These are phyloP conservation scores for Hephaestus fuliginosus DNA, from an alignment of 2,797 vertebrate species.

Conservation along the genomic window DNA sequence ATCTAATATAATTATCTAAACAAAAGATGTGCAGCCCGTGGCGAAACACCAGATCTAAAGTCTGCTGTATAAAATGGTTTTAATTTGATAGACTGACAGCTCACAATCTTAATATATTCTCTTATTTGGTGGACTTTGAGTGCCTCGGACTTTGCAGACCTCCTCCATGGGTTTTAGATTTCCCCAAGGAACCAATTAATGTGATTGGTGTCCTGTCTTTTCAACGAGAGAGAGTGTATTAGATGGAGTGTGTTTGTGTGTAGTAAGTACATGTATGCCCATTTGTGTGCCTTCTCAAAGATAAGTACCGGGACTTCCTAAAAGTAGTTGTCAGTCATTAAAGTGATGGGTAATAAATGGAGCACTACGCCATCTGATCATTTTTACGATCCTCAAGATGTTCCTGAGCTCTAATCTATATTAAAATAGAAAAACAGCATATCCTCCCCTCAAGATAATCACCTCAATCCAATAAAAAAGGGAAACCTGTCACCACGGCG, in stretches of 20 bases:
- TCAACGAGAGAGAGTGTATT: conserved; percentile 14
- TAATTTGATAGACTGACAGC: conserved; percentile 54
- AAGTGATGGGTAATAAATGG: conserved; percentile 17
- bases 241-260: conserved; percentile 12
- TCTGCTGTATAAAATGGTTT: conserved; percentile 22
- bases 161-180: conserved; percentile 56
- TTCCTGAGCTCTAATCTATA: conserved; percentile 3
- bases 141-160: conserved; percentile 53
- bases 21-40: conserved; percentile 25
- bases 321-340: conserved; percentile 27
- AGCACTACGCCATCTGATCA: not conserved
- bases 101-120: conserved; percentile 38
- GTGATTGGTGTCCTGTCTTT: conserved; percentile 73
- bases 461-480: conserved; percentile 15
- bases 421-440: not conserved
- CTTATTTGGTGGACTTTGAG: conserved; percentile 52
- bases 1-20: conserved; percentile 57
- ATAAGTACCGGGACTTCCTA: conserved; percentile 7
- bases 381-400: conserved; percentile 34
- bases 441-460: conserved; percentile 17
- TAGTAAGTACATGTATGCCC: conserved; percentile 9
- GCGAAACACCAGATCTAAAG: conserved; percentile 19
- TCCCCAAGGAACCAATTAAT: conserved; percentile 78
- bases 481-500: conserved; percentile 1
- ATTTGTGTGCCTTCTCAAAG: conserved; percentile 27